Base-by-base conservation (phyloP, 2,113 vertebrate species). In the Promerops cafer region DNA sequence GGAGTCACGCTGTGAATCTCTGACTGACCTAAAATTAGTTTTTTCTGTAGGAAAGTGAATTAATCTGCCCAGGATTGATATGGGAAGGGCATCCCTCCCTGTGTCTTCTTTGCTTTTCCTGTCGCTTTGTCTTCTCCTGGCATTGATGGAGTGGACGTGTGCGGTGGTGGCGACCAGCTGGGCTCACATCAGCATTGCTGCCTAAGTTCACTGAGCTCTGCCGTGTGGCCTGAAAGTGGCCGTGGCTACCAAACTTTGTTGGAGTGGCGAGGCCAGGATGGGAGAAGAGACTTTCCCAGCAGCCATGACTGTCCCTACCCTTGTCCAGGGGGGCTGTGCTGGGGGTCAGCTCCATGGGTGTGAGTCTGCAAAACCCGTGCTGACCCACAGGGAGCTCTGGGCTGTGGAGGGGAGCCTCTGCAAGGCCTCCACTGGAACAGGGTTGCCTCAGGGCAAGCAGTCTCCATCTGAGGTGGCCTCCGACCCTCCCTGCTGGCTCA, bases 291-390 rank as follows among this genome's bases (percentile, higher is more conserved):
- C 19, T 20, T 68, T 49, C 33, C 69, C 74, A 57, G 0, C 27
- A 2, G 6, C 0, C 0, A 3, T 1, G 1, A 5, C 6, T 42
- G 71, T 31, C 33, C 26, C 11, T 49, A 1, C 9, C 10, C 16
- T 78, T 30, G 31, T 17, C 31, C 35, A 0, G 0, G 15, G 27
- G 3, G 1, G 9, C 3, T 26, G 28, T 45, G 28, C 3, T 70
- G 71, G 53, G 33, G 18, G 4, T 35, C 26, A 50, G 45, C 17
- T 35, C n/a, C 3, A 0, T 9, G 13, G 49, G 15, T 10, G 16
- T 27, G 33, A 35, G 35, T 27, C 45, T 71, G 79, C 72, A 57
- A 49, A 72, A 22, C 16, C 33, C 50, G 8, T 54, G 28, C 47
- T 19, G 13, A 21, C 12, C 30, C 42, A 7, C 21, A 7, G n/a